Conservation (phyloP, 2,113 vertebrate species). For the Acanthochromis polyacanthus region DNA sequence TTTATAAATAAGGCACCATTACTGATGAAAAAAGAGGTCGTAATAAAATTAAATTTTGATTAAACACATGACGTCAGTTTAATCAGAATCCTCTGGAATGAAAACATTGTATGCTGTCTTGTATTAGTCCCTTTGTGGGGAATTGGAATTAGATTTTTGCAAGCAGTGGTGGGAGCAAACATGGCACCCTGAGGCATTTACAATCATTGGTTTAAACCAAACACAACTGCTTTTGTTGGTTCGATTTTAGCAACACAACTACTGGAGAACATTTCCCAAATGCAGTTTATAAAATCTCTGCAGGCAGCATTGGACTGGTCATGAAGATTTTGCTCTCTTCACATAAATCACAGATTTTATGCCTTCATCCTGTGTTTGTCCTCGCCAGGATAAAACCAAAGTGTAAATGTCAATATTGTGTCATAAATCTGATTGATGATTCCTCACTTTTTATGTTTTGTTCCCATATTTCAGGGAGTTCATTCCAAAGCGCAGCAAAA, state of each 20-base stretch:
- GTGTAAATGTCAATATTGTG: slow-evolving; percentile 16
- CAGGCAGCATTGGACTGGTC: background rate
- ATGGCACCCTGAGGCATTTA: slow-evolving; percentile 18
- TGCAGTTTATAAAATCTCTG: slow-evolving; percentile 5
- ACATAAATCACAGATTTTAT: slow-evolving; percentile 30
- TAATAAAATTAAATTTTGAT: slow-evolving; percentile 41
- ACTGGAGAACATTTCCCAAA: slow-evolving; percentile 4
- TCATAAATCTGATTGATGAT: slow-evolving; percentile 24
- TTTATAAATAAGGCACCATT: slow-evolving; percentile 4
- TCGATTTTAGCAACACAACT: slow-evolving; percentile 4
- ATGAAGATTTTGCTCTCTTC: background rate
- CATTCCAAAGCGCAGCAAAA: background rate
- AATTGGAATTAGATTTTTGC: background rate
- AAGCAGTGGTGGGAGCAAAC: slow-evolving; percentile 7
- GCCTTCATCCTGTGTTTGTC: background rate
- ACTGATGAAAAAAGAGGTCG: slow-evolving; percentile 13
- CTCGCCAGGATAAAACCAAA: slow-evolving; percentile 15
- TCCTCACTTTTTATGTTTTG: background rate
- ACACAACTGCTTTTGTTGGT: slow-evolving; percentile 15
- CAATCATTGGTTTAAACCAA: slow-evolving; percentile 29
- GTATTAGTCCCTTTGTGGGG: slow-evolving; percentile 12
- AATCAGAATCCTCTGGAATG: slow-evolving; percentile 39
- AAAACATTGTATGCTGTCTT: slow-evolving; percentile 25
- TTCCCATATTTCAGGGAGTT: background rate
- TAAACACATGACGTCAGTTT: slow-evolving; percentile 53